Evolutionary conservation across 2,888 invertebrate species (phyloP).

Genomic region (Apamea monoglypha): DNA sequence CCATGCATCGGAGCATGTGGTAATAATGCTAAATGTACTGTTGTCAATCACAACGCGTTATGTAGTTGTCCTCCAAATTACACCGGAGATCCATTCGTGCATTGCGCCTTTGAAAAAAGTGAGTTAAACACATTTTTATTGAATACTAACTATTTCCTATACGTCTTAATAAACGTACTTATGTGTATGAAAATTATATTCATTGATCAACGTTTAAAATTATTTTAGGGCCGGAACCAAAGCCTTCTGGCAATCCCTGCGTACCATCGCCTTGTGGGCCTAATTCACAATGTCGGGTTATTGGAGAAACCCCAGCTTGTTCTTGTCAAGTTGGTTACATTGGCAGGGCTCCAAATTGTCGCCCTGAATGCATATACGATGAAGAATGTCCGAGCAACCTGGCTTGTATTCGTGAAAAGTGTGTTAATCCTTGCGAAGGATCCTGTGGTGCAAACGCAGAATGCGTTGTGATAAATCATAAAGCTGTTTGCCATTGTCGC

Average conservation of each 20-base stretch:
- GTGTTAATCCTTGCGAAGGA: constrained; percentile 95
- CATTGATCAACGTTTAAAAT: constrained; percentile 9
- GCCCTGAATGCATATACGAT: constrained; percentile 96
- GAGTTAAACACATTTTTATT: constrained; percentile 79
- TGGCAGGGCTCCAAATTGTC: constrained; percentile 96
- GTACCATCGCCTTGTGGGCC: constrained; percentile 96
- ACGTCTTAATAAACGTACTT: not conserved
- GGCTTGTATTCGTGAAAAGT: constrained; percentile 95
- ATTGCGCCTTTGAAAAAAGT: constrained; percentile 93
- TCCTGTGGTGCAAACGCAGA: constrained; percentile 95
- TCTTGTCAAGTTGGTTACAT: constrained; percentile 94
- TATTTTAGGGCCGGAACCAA: constrained; percentile 88
- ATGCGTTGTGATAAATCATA: constrained; percentile 95
- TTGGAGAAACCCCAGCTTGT: constrained; percentile 94
- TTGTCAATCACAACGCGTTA: constrained; percentile 96
- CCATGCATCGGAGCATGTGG: constrained; percentile 96
- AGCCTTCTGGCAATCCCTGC: constrained; percentile 93
- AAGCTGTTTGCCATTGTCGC: constrained; percentile 95
- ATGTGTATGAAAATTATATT: not conserved
- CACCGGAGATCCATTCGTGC: constrained; percentile 95
- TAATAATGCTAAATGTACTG: constrained; percentile 94
- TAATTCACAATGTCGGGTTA: constrained; percentile 94
- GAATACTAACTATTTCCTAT: constrained; percentile 8
- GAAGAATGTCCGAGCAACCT: constrained; percentile 96
- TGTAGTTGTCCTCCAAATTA: constrained; percentile 95